Percentiles rank a stretch among this genome's conserved stretches.
Conservation (phyloP, 2,888 invertebrate genomes). For the Brenthis daphne region DNA sequence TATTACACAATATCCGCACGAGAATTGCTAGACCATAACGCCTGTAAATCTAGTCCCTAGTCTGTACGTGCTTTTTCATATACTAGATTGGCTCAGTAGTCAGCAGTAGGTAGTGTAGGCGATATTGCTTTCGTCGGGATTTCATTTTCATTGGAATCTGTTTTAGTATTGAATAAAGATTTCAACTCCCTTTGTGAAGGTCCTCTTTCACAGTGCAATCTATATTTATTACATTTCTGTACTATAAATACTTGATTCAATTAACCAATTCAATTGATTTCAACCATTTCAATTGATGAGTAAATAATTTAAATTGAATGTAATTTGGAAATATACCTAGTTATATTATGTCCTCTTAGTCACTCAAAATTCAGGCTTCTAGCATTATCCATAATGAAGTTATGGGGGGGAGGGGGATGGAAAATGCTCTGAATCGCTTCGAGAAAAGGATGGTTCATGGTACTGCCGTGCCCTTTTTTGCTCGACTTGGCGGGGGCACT, state of each 20-base stretch:
- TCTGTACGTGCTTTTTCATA: slow-evolving; percentile 19
- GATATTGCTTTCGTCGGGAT: slow-evolving; percentile 37
- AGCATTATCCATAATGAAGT: too few relatives aligned
- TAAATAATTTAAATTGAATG: too few relatives aligned
- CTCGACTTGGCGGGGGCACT: too few relatives aligned
- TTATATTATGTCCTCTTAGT: too few relatives aligned
- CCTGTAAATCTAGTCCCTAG: slow-evolving; percentile 8
- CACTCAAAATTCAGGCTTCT: too few relatives aligned
- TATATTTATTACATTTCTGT: background rate
- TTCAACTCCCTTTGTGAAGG: slow-evolving; percentile 3
- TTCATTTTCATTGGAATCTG: slow-evolving; percentile 37
- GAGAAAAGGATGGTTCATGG: too few relatives aligned
- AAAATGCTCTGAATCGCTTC: too few relatives aligned
- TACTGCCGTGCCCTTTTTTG: too few relatives aligned
- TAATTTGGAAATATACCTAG: too few relatives aligned
- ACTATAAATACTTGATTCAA: background rate
- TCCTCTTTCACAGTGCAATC: background rate
- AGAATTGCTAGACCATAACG: slow-evolving; percentile 2
- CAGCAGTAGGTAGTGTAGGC: slow-evolving; percentile 22
- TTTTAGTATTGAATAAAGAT: slow-evolving; percentile 32
- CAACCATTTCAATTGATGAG: background rate
- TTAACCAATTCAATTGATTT: slow-evolving; percentile 4
- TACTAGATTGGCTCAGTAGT: slow-evolving; percentile 28
- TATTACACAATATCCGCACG: background rate
- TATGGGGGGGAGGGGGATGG: too few relatives aligned